Conservation (phyloP, 2,888 invertebrate species). For the Ormyrus labotus region DNA sequence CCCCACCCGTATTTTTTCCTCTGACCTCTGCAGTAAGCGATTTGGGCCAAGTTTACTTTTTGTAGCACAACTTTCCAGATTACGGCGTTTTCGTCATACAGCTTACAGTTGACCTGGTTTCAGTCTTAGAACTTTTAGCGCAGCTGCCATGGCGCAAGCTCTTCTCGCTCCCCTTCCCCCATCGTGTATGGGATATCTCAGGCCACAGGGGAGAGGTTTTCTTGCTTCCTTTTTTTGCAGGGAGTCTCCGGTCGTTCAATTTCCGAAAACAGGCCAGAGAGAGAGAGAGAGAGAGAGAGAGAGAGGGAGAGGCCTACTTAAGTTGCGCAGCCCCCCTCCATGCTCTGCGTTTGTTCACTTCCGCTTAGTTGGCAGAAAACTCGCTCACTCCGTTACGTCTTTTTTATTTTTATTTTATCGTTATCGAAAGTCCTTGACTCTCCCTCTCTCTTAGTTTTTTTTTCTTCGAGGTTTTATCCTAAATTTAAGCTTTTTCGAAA, state of each 20-base stretch:
- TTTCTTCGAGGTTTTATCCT: constrained; percentile 37
- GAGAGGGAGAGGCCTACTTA: constrained; percentile 9
- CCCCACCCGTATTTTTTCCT: constrained; percentile 13
- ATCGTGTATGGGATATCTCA: constrained; percentile 7
- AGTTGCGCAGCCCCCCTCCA: constrained; percentile 22
- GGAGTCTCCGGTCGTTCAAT: constrained; percentile 72
- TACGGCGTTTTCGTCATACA: constrained; percentile 12
- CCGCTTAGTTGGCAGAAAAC: constrained; percentile 23
- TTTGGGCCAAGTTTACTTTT: neutral
- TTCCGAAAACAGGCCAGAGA: constrained; percentile 75
- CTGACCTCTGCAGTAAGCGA: constrained; percentile 4
- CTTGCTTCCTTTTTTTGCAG: neutral
- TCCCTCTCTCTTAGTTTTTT: constrained; percentile 11
- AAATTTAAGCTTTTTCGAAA: neutral
- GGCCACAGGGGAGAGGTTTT: constrained; percentile 31
- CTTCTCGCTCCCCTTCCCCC: too few species aligned
- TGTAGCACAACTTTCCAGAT: constrained; percentile 26
- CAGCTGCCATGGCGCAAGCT: neutral
- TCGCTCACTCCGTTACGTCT: constrained; percentile 37
- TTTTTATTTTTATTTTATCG: constrained; percentile 49
- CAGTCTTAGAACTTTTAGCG: neutral
- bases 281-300: constrained; percentile 1
- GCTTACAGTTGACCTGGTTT: constrained; percentile 10
- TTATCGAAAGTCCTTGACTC: constrained; percentile 15
- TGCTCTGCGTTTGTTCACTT: constrained; percentile 33